Evolutionary conservation across 2,797 vertebrate genomes (phyloP).

Genomic region (Ceryle rudis): DNA sequence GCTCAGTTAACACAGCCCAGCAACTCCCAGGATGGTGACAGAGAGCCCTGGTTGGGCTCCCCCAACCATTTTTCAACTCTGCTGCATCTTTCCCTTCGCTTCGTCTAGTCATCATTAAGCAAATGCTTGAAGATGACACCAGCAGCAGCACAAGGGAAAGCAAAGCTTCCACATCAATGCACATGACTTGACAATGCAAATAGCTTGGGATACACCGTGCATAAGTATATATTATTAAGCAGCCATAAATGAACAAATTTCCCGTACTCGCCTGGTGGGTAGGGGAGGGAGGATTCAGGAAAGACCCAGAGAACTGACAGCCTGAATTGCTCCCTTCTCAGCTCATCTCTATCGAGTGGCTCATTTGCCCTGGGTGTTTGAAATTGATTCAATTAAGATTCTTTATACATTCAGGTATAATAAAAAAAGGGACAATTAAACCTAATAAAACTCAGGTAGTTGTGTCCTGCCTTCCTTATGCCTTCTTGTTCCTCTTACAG

Average conservation of each 20-base stretch:
- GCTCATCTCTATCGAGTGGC: neutral
- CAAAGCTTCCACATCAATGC: constrained; percentile 33
- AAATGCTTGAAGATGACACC: neutral
- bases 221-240: constrained; percentile 74
- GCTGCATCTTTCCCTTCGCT: neutral
- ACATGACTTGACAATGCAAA: constrained; percentile 63
- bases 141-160: constrained; percentile 30
- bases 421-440: constrained; percentile 24
- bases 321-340: neutral
- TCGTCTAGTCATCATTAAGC: neutral
- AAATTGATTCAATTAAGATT: constrained; percentile 33
- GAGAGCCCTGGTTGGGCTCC: neutral
- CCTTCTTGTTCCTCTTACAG: neutral
- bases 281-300: constrained; percentile 10
- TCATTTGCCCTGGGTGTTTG: neutral
- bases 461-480: neutral
- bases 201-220: constrained; percentile 21
- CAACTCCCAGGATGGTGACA: neutral
- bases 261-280: constrained; percentile 22
- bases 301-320: neutral
- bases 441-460: constrained; percentile 18
- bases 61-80: constrained; percentile 6
- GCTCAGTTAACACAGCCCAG: neutral
- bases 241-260: constrained; percentile 70
- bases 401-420: neutral